Evolutionary conservation across 2,113 vertebrate species (phyloP), one percentile per base, ranked within the genome.

Genomic region (Myiozetetes cayanensis): DNA sequence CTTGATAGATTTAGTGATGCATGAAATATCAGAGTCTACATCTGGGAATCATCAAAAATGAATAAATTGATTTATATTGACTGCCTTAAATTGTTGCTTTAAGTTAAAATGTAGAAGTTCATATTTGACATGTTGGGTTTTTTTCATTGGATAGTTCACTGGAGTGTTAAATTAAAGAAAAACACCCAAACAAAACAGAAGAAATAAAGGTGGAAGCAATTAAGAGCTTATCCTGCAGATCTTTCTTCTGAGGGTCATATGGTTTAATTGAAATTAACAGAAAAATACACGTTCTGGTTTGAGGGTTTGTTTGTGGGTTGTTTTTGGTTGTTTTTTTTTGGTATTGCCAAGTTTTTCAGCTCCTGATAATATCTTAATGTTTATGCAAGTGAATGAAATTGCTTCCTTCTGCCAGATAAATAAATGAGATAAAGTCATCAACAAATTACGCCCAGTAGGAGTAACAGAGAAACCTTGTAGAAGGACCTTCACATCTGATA

Each of bases 111-210:
- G 12, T 85, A 56, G 52, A 93, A 90, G 43, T 55, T 90, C 35
- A 55, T 67, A 43, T 87, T 74, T 65, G 76, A 89, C 77, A 70
- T 4, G 2, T 56, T 25, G 6, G 31, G 7, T 17, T 46, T 12
- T 52, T 81, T 91, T 58, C 56, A 61, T 50, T 87, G 82, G 76
- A 30, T 81, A 88, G 65, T 74, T 96, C 90, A 96, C 31, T 97
- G 92, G 71, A 97, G 95, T 97, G 94, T 96, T 96, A 97, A 97
- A 97, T 97, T 97, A 97, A 98, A 97, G 79, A 89, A 93, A 95
- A 90, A 81, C 52, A 93, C 35, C 10, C 49, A 94, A 97, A 97
- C 58, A 94, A 94, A 83, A 61, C 41, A 72, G 52, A 83, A 90
- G 56, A 85, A 81, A 83, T 87, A 96, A 96, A 96, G 85, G 76